Evolutionary conservation across 2,888 invertebrate genomes (phyloP).

Genomic region (Druceiella hillmani): DNA sequence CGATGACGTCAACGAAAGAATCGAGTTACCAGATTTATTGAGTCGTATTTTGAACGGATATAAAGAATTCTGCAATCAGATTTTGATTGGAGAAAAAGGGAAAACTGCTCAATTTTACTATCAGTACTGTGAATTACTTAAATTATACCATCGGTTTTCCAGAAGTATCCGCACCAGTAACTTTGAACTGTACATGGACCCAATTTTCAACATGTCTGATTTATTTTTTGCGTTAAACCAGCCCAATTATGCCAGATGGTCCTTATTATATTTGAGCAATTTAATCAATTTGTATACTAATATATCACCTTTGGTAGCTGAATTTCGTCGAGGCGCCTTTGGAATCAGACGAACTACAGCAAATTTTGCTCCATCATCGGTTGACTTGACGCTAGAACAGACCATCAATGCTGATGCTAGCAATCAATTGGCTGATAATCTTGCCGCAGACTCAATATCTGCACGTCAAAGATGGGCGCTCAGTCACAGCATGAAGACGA

Average conservation of each 20-base stretch:
- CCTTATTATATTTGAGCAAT: constrained; percentile 18
- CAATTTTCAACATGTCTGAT: constrained; percentile 24
- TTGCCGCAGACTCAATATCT: constrained; percentile 24
- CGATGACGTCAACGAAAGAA: no score
- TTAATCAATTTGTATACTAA: constrained; percentile 21
- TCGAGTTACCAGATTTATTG: constrained; percentile 24
- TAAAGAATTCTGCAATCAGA: constrained; percentile 16
- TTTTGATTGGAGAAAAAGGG: constrained; percentile 18
- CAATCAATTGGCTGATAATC: constrained; percentile 23
- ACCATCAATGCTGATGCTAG: constrained; percentile 29
- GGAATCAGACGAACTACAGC: constrained; percentile 22
- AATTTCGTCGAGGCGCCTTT: constrained; percentile 23
- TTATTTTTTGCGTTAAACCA: constrained; percentile 24
- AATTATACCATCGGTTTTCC: constrained; percentile 14
- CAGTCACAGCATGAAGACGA: constrained; percentile 28
- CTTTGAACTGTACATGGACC: constrained; percentile 25
- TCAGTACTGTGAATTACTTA: constrained; percentile 17
- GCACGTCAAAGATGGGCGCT: constrained; percentile 28
- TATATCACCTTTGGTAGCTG: constrained; percentile 20
- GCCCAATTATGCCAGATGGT: constrained; percentile 24
- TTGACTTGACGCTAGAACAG: constrained; percentile 24
- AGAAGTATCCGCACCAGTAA: constrained; percentile 25
- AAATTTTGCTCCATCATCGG: constrained; percentile 20
- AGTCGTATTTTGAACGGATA: constrained; percentile 19
- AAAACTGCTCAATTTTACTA: constrained; percentile 21